Evolutionary conservation across 2,888 invertebrate species (phyloP), one percentile per base, ranked within the genome.

Genomic region (Escarpia spicata): DNA sequence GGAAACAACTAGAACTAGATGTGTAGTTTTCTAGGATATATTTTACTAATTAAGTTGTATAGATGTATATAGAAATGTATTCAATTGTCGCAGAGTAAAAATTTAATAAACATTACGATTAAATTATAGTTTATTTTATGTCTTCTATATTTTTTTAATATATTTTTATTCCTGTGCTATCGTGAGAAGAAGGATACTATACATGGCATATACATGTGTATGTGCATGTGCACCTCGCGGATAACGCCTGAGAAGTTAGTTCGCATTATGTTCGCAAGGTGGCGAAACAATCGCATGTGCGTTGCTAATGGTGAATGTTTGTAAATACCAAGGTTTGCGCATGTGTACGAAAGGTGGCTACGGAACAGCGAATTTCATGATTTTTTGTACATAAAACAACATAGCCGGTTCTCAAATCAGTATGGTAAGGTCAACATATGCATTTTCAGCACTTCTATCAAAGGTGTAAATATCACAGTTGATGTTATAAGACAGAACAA

Each of bases 201-300:
- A 37, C 37, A 37, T 37, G 37, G 37, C 37, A 45, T 92, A 45
- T 60, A 60, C n/a, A 92, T 92, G n/a, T 92, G 45, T 92, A 92
- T 92, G 45, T 92, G 45, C 19, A 89, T 89, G 89, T 92, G 45
- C 45, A 92, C 45, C 58, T 92, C 8, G 52, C 52, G 52, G 10
- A 9, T 52, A 52, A 52, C 52, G 52, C 12, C 52, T 37, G 52
- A 92, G 75, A 75, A 45, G 89, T 58, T 75, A 75, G 26, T 75
- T 75, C 6, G 19, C 26, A 75, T 75, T 75, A 26, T 6, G 75
- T 75, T 75, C 75, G 75, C 75, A 26, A 75, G 75, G 75, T 19
- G 75, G 75, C 75, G 75, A 75, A 75, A n/a, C 75, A 75, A 75
- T 75, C 75, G 75, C 75, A 75, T 75, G 75, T 26, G 75, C 75